These are phyloP conservation scores for Albula goreensis DNA, from an alignment of 2,113 vertebrate species.

Conservation along the genomic window DNA sequence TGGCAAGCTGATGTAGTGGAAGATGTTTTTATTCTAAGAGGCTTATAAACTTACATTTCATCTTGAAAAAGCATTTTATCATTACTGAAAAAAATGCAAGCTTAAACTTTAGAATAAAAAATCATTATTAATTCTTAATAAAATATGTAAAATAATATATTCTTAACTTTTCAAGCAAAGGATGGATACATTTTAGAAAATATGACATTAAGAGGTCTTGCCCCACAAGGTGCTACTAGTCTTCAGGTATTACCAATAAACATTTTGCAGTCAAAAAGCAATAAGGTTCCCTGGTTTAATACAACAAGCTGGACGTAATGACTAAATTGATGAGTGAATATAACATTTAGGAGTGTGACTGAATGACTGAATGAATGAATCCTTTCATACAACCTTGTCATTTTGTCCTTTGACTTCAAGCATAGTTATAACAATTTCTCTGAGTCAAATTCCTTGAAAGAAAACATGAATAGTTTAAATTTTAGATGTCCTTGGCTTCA, in stretches of 20 bases:
- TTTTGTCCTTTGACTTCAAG: not conserved
- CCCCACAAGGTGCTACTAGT: too few relatives aligned
- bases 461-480: not conserved
- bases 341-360: not conserved
- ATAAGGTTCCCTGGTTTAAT: not conserved
- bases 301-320: not conserved
- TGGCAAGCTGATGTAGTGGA: not conserved
- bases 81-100: not conserved
- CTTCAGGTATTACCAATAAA: not conserved
- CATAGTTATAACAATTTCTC: not conserved
- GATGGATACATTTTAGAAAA: too few relatives aligned
- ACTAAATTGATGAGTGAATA: not conserved
- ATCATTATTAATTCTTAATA: too few relatives aligned
- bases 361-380: not conserved
- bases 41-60: not conserved
- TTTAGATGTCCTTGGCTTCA: not conserved
- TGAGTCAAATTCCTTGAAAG: not conserved
- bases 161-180: not conserved
- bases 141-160: not conserved
- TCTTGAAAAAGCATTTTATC: not conserved
- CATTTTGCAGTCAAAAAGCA: not conserved
- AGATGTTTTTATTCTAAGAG: not conserved
- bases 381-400: not conserved
- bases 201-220: too few relatives aligned
- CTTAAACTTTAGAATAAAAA: too few relatives aligned